Base-by-base conservation (phyloP, 2,797 vertebrate species). In the Sebastes cheni region DNA sequence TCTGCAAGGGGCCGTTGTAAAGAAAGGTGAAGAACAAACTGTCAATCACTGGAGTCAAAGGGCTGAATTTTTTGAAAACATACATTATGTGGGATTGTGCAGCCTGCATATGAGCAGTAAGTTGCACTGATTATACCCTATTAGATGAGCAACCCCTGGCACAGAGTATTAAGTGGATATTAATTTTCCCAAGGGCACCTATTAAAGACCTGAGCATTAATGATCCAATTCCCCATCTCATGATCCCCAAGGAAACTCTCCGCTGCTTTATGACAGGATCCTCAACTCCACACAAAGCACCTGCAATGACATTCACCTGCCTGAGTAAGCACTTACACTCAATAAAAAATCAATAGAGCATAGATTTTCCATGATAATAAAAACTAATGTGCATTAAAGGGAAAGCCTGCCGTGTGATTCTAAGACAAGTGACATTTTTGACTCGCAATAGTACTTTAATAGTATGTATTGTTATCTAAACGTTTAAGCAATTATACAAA, bases 141-240 rank as follows among this genome's bases (percentile, higher is more conserved):
- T 88, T 83, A 90, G 84, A 91, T 87, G 85, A 92, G 86, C 84
- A 95, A 89, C 86, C 89, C 82, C 80, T 87, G 87, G 87, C 85
- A 80, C 79, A 73, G 74, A 80, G 85, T 90, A 89, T 92, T 94
- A 93, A 91, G 92, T 89, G 93, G 86, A 88, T 94, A 95, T 96
- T 95, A 94, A 94, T 93, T 87, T 92, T 85, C 94, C 92, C 94
- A 59, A 39, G 88, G 89, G 95, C n/a, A 8, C 88, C 91, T 94
- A 96, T 95, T 96, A 95, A 91, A 87, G 85, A 93, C 86, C 86
- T 77, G 71, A 86, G 89, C 76, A 79, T 93, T 95, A 94, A 95
- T 95, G 90, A 94, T 92, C 84, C 82, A 87, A 93, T 93, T 93
- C 93, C 93, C 92, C 66, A 88, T 86, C 82, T 82, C 77, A 74